Evolutionary conservation across 2,113 vertebrate species (phyloP).

Genomic region (Aegotheles bennettii): DNA sequence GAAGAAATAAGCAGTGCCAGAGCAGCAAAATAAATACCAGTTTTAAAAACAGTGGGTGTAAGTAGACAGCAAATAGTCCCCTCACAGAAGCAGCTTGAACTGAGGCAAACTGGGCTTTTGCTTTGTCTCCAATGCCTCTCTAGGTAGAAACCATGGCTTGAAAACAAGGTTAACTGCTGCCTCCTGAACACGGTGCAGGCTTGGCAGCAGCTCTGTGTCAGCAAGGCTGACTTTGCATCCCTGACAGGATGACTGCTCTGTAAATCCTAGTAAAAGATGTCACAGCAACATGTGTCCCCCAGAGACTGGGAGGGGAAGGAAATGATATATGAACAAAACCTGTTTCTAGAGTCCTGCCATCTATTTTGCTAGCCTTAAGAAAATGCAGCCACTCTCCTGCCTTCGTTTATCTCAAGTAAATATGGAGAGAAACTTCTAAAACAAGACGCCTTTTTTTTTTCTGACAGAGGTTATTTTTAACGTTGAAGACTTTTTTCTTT

Average conservation of each 20-base stretch:
- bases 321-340: background rate
- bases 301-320: slow-evolving; percentile 14
- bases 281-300: slow-evolving; percentile 1
- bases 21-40: background rate
- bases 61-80: background rate
- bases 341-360: slow-evolving; percentile 13
- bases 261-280: slow-evolving; percentile 62
- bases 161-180: background rate
- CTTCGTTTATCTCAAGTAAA: slow-evolving; percentile 43
- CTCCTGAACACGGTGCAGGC: background rate
- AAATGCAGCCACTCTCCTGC: slow-evolving; percentile 19
- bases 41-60: background rate
- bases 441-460: background rate
- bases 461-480: slow-evolving; percentile 20
- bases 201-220: slow-evolving; percentile 1
- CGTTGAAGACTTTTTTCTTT: background rate
- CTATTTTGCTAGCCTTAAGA: slow-evolving; percentile 49
- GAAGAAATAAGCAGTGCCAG: background rate
- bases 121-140: background rate
- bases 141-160: background rate
- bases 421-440: background rate
- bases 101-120: background rate
- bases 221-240: background rate
- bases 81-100: background rate
- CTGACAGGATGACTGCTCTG: slow-evolving; percentile 40